Base-by-base conservation (phyloP, 2,797 vertebrate species). In the Intellagama lesueurii region DNA sequence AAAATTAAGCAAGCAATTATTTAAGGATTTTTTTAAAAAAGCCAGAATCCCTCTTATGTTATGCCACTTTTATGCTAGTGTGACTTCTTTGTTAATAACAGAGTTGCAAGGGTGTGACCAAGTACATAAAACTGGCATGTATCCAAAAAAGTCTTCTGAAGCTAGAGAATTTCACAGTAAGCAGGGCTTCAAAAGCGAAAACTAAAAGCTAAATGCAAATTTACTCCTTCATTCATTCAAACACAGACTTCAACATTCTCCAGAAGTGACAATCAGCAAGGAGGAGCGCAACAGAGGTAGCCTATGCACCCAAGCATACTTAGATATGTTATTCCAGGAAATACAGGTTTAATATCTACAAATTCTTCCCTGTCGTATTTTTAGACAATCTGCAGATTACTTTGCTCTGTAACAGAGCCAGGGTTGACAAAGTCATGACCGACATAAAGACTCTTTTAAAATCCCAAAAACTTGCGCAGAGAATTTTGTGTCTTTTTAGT, bases 191-290 rank as follows among this genome's bases (percentile, higher is more conserved):
- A n/a, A 92, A 82, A 77, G 4, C 5, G 3, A 40, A 40, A 40
- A 40, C 52, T 12, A 40, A 7, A 26, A 40, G 60, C 64, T 83
- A 91, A 91, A 30, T 35, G 83, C 1, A 49, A 1, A 75, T 90
- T 89, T 73, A 5, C 16, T 26, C 22, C 40, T 83, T 66, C 30
- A 1, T 60, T 88, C 89, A 84, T 47, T 56, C 32, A 69, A 70
- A 85, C 30, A 86, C 44, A 91, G 79, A 64, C 68, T 89, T 68
- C 11, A 87, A 40, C 11, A 70, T 40, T 90, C 88, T n/a, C 81
- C 6, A 0, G 26, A 52, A 75, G n/a, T 82, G 2, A 28, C 88
- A 83, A n/a, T 87, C 69, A 81, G 87, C 86, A 60, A 56, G 28
- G 35, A 32, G n/a, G 30, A 52, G 17, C 32, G 32, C n/a, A 70